Base-by-base conservation (phyloP, 2,113 vertebrate genomes). In the Chaetodon auriga region DNA sequence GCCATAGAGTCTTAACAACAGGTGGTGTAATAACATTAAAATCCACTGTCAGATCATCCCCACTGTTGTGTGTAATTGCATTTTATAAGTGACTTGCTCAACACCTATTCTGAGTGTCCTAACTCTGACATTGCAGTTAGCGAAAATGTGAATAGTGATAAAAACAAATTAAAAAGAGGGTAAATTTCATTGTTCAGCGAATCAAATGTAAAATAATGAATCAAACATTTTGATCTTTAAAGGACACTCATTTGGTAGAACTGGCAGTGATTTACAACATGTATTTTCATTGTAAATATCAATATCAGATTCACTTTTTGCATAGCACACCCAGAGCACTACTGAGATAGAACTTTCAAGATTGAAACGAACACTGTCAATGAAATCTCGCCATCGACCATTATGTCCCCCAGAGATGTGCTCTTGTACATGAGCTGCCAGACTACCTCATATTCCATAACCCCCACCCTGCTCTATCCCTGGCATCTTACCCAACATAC, bases 401-500 rank as follows among this genome's bases (percentile, higher is more conserved):
- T 76, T 43, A 18, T 66, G 63, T 68, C 78, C 70, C 78, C 21
- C 23, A 58, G 51, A 75, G 71, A 70, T 74, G 25, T 81, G 75
- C 23, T 38, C 58, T 53, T 55, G n/a, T 62, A 46, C 25, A 69
- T 64, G 21, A 72, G 25, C 46, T 65, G 16, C 68, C 73, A 74
- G 21, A 18, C 7, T 12, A 43, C 9, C 51, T 69, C 48, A 2
- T n/a, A n/a, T 16, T 13, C 46, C 46, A 68, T 13, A 54, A 14
- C 58, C 66, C 57, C 82, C 77, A 54, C 71, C 54, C 64, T 64
- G 14, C 38, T 75, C 73, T n/a, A 2, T 74, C 77, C 71, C 84
- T 94, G 94, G 91, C 92, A 87, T 60, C 53, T 13, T 21, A 83
- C 70, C 78, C 74, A 66, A 81, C 83, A 83, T 85, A 88, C 91